Base-by-base conservation (phyloP, 2,888 invertebrate species). In the Drosophila flavopinicola region DNA sequence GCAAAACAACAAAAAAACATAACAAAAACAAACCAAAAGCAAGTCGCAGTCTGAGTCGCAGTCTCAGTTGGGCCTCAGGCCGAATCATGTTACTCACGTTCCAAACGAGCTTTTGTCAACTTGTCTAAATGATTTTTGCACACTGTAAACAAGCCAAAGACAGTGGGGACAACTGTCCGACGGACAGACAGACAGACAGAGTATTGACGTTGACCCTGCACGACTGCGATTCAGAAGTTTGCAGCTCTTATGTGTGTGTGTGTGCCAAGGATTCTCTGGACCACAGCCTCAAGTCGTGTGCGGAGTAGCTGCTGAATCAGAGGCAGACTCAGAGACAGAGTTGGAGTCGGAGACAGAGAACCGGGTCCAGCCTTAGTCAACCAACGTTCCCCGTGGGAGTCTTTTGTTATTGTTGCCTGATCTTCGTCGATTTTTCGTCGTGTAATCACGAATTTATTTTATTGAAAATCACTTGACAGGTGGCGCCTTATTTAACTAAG, bases 371-470 rank as follows among this genome's bases (percentile, higher is more conserved):
- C 11, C 13, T 9, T 24, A 20, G 0, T 32, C 38, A 13, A 10
- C 6, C 2, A 20, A 20, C 25, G 51, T 68, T 66, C 84, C 83
- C 88, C 88, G 84, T 84, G 84, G 84, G 84, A 84, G 85, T 84
- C 82, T 84, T 85, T 79, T 85, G 74, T 86, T 87, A 77, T 80
- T 82, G 69, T 75, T 59, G 56, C 56, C 68, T 84, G 84, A 83
- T 84, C 86, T 87, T 44, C 35, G 39, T 69, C 72, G 80, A 84
- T 84, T 86, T 85, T 77, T 83, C 69, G 86, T 84, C 87, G 87
- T 89, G 89, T 86, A 85, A 89, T 90, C 90, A 90, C 90, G 90
- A 90, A 89, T 90, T 90, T 90, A 90, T 90, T 90, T 89, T 90
- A 90, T 90, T 88, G 90, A 89, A 89, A 86, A 89, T 88, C 82